Conservation (phyloP, 2,888 invertebrate genomes). For the Eupsilia transversa region DNA sequence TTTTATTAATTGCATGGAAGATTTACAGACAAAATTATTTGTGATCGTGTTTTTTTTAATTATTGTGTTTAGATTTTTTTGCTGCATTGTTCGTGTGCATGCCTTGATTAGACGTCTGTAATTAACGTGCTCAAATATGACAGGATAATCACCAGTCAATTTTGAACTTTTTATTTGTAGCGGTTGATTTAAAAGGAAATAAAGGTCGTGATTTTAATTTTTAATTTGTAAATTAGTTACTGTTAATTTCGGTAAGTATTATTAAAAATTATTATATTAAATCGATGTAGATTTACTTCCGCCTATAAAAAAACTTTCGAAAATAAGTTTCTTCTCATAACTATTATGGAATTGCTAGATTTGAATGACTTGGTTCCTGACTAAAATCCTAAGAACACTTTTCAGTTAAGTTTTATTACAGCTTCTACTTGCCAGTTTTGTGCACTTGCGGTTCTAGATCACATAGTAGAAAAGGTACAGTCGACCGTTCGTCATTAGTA, state of each 20-base stretch:
- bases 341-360: background rate
- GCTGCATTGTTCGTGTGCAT: conserved; percentile 38
- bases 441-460: background rate
- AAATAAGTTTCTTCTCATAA: background rate
- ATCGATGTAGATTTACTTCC: background rate
- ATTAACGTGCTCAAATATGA: conserved; percentile 48
- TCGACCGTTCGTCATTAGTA: too few species aligned
- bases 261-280: conserved; percentile 8
- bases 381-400: background rate
- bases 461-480: background rate
- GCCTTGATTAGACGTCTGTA: conserved; percentile 41
- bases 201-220: conserved; percentile 26
- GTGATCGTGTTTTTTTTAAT: conserved; percentile 26
- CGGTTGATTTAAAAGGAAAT: conserved; percentile 35
- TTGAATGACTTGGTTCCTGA: background rate
- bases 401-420: too few species aligned
- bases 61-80: conserved; percentile 1
- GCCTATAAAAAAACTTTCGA: background rate
- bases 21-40: background rate
- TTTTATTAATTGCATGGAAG: background rate
- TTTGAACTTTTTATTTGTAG: conserved; percentile 16
- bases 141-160: conserved; percentile 56
- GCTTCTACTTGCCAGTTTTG: background rate
- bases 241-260: background rate
- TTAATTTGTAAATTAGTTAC: background rate